Evolutionary conservation across 2,797 vertebrate genomes (phyloP), one percentile per base, ranked within the genome.

Genomic region (Eospalax fontanierii): DNA sequence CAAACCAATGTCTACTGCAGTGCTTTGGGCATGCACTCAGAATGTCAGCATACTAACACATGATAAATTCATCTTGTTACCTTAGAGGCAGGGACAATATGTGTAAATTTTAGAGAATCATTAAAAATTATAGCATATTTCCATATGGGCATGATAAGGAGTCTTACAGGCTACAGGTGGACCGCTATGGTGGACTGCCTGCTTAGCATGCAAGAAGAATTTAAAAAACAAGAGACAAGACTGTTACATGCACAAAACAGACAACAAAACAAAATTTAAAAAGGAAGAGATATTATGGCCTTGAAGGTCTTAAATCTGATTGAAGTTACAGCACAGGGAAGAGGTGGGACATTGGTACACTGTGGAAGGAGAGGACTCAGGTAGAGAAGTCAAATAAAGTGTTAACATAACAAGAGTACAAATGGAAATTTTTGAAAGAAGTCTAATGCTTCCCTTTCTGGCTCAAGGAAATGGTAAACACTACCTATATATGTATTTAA

Each of bases 261-360:
- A n/a, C 66, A n/a, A 14, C n/a, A 7, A 46, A 66, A 68, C 19
- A 7, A 9, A 0, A 0, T 0, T 6, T 50, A 50, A 54, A 54
- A 18, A 38, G 50, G 28, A 14, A 65, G 24, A 24, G 66, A 54
- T 16, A 66, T 1, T 5, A 50, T 0, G 50, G 68, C 30, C 24
- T 2, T 4, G 0, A 46, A 61, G 57, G 22, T 11, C 30, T 0
- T 61, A 57, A 4, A 4, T 6, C 22, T 8, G 5, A n/a, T 79
- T 4, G 22, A 22, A 43, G n/a, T 15, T 22, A 1, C 3, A 35
- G 76, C 21, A 65, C 3, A 24, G 30, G 15, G 59, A 22, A 12
- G 43, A 54, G 50, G 50, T 54, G 12, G 50, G 50, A 12, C 50
- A 15, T 2, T 24, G 0, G 33, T 35, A 0, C 26, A 10, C 59